Evolutionary conservation across 2,888 invertebrate genomes (phyloP).

Genomic region (Rhopalosiphum nymphaeae): DNA sequence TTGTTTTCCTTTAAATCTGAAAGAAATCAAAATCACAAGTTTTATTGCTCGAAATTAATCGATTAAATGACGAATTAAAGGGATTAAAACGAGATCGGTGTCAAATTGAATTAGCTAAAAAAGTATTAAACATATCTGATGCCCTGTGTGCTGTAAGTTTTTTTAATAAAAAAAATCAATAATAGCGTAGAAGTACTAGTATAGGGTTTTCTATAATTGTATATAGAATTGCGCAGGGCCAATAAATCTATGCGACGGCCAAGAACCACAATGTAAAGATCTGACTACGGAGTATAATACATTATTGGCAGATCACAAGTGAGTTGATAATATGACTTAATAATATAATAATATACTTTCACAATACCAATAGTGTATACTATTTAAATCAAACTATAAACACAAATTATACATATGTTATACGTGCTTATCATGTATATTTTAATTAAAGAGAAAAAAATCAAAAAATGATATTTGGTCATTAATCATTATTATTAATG

Average conservation of each 20-base stretch:
- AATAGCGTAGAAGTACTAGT: not conserved
- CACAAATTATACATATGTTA: not conserved
- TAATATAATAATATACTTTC: not conserved
- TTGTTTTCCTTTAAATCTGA: not conserved
- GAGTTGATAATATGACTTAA: not conserved
- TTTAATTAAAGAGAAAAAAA: not conserved
- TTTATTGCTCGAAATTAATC: not conserved
- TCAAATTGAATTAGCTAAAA: conserved; percentile 42
- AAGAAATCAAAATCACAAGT: not conserved
- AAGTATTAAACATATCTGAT: conserved; percentile 45
- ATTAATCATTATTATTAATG: too few species aligned
- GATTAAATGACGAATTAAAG: conserved; percentile 3
- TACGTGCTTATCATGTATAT: too few species aligned
- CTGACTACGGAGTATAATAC: not conserved
- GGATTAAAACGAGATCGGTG: conserved; percentile 24
- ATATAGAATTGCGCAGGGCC: conserved; percentile 32
- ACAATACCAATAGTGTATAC: not conserved
- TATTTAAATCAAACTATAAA: not conserved
- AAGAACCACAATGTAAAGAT: not conserved
- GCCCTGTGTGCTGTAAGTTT: conserved; percentile 8
- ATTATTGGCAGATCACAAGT: conserved; percentile 29
- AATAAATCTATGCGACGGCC: too few species aligned
- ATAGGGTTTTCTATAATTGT: not conserved
- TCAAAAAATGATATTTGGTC: not conserved
- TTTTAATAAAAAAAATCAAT: not conserved